These are phyloP conservation scores for Folsomia manolachei DNA, from an alignment of 2,888 invertebrate genomes.

Conservation along the genomic window DNA sequence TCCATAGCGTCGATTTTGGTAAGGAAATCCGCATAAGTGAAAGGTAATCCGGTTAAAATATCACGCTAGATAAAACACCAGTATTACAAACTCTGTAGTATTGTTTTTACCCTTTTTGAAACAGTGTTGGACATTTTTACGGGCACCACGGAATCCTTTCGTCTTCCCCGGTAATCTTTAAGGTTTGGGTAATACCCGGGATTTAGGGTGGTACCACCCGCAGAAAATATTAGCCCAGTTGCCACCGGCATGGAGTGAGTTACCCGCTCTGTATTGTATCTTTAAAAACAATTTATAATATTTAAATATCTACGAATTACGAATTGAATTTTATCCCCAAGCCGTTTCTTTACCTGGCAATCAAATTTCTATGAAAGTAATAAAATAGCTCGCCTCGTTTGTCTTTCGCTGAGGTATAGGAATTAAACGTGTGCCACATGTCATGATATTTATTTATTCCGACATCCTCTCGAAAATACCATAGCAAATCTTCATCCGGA, in stretches of 20 bases:
- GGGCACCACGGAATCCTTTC: not conserved
- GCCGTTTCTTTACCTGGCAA: not conserved
- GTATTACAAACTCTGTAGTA: no score
- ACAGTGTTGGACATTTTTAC: no score
- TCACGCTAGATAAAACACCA: no score
- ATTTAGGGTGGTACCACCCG: not conserved
- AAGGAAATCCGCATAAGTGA: no score
- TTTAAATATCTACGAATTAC: no score
- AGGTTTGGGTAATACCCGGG: not conserved
- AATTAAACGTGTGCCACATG: not conserved
- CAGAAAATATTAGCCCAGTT: not conserved
- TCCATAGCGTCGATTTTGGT: no score
- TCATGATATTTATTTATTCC: not conserved
- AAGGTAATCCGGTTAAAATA: no score
- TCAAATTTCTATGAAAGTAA: not conserved
- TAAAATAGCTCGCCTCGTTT: not conserved
- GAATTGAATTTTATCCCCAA: not conserved
- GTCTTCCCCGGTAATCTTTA: not conserved
- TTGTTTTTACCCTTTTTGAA: no score
- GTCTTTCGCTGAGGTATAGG: not conserved
- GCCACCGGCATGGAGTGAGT: not conserved
- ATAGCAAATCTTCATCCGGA: not conserved
- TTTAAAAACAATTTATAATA: no score
- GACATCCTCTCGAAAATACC: not conserved
- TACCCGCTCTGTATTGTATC: not conserved